Base-by-base conservation (phyloP, 1,140 invertebrate genomes). In the Helicoverpa armigera region DNA sequence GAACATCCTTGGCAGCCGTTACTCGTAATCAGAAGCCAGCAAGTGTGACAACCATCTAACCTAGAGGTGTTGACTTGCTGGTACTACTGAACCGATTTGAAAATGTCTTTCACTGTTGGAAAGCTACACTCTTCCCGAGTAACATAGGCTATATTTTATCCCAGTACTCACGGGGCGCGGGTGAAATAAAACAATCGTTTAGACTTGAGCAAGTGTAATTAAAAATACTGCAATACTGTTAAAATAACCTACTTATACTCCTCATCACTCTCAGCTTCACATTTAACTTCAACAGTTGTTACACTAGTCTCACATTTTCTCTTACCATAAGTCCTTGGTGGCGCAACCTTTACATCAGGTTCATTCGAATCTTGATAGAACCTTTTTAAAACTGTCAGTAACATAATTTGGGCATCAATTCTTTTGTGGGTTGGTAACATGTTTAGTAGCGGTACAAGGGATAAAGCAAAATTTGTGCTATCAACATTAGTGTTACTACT, bases 401-500 rank as follows among this genome's bases (percentile, higher is more conserved):
- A 18, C 10, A n/a, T 12, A 4, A 69, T 51, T 51, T 69, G 65
- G 13, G 43, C 43, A 16, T 69, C 65, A 23, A 69, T 48, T 9
- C 48, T 69, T 51, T 69, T 48, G 7, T 69, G 10, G 1, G 51
- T 18, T 12, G 65, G 48, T 13, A 69, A 9, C 48, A 51, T 69
- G 3, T 69, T 29, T 12, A 69, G 14, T 18, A 69, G 23, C 12
- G 65, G 65, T 3, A 69, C 65, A 23, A 69, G 18, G 0, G 65
- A 69, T 11, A 69, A 14, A 7, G 65, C 65, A 9, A 69, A 69
- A 51, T 51, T 69, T 3, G 65, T 69, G 1, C 43, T 51, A 51
- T 69, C 43, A 18, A 2, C 7, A 31, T 67, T 14, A 10, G 1
- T n/a, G n/a, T n/a, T 23, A 23, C 23, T 23, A 23, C 23, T 16